Base-by-base conservation (phyloP, 2,888 invertebrate species). In the Julus scandinavius region DNA sequence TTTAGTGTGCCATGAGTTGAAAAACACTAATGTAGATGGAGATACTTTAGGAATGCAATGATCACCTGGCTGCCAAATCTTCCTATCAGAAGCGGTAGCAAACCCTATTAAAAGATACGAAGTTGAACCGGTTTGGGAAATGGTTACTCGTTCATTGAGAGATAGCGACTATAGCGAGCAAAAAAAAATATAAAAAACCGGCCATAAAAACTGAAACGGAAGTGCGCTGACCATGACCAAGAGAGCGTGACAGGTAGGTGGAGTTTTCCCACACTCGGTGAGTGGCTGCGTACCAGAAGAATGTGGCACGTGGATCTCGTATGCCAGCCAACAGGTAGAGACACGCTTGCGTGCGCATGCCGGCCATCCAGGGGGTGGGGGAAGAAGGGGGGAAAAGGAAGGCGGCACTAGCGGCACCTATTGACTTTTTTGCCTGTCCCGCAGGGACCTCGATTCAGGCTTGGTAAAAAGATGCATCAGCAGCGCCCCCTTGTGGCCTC, bases 261-360 rank as follows among this genome's bases (percentile, higher is more conserved):
- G 87, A 87, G 87, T 87, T 87, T 87, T 87, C 87, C 87, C 87
- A 87, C 87, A 58, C 54, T 87, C 58, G 49, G 29, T 40, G 50
- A 87, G 40, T 87, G 58, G 54, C 87, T 50, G 41, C 85, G 20
- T 40, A 54, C 87, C 49, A 85, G 41, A 85, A 85, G 85, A 49
- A 41, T 85, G 85, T 9, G 85, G 85, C 85, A 85, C 85, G 85
- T 85, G 85, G 85, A 49, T 15, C 11, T 72, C 72, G 85, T 49
- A 85, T 85, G 85, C 20, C 85, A 85, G 72, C 72, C 72, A 72
- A 72, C 72, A 72, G 72, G 72, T 72, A 72, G 72, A 72, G 72
- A 29, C 72, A 72, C 72, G 72, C 72, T 72, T 72, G 72, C 72
- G 29, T 29, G 72, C 72, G 72, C 54, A 54, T 54, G 54, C 54